These are phyloP conservation scores for Fregetta grallaria DNA, from an alignment of 2,113 vertebrate genomes.

Conservation along the genomic window DNA sequence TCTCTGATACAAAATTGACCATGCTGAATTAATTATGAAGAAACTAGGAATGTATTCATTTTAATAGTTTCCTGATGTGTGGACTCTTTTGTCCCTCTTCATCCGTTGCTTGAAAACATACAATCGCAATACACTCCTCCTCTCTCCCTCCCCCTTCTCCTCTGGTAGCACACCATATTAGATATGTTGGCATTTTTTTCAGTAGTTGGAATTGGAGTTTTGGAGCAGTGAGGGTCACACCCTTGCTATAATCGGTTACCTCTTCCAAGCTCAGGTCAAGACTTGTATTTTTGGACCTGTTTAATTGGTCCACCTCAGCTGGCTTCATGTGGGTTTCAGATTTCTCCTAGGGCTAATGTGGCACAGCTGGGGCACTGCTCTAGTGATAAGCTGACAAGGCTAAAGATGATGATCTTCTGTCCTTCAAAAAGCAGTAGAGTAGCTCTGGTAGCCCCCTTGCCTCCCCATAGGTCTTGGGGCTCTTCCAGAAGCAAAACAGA, in stretches of 20 bases:
- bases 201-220: not conserved
- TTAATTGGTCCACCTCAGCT: constrained; percentile 1
- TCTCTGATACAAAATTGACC: constrained; percentile 61
- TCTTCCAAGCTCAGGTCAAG: not conserved
- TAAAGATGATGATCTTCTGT: not conserved
- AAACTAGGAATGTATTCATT: constrained; percentile 58
- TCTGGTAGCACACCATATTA: not conserved
- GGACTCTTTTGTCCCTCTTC: constrained; percentile 27
- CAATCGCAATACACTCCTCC: not conserved
- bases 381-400: not conserved
- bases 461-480: not conserved
- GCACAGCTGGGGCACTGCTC: not conserved
- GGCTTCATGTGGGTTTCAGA: not conserved
- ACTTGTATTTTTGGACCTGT: not conserved
- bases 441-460: not conserved
- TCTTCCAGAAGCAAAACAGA: not conserved
- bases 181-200: not conserved
- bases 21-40: constrained; percentile 62
- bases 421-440: not conserved
- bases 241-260: not conserved
- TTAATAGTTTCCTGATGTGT: constrained; percentile 64
- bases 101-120: constrained; percentile 2
- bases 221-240: not conserved
- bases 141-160: not conserved
- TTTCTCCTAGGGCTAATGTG: not conserved